phyloP scores from a whole-genome alignment of 92 coral and sea anemone species.

The Phymanthus crucifer region DNA sequence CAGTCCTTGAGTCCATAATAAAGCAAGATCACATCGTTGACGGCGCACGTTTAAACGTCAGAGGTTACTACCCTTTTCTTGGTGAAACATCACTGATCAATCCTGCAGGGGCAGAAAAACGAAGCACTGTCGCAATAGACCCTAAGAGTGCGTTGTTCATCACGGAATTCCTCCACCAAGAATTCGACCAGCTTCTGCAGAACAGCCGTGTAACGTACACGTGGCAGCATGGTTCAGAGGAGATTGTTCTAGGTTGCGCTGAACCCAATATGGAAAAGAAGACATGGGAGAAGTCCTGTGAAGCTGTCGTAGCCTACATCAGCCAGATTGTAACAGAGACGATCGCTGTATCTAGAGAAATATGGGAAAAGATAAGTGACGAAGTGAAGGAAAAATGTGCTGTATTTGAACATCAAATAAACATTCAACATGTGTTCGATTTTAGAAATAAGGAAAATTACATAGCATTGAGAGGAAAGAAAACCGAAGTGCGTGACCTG shows the following conservation, averaged over 20 bases:
- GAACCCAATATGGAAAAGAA: slow-evolving; percentile 24
- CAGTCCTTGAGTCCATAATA: slow-evolving; percentile 49
- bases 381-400: slow-evolving; percentile 7
- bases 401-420: slow-evolving; percentile 1
- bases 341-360: not conserved
- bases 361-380: slow-evolving; percentile 15
- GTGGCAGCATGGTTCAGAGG: slow-evolving; percentile 18
- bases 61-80: slow-evolving; percentile 51
- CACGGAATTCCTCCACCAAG: not conserved
- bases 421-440: not conserved
- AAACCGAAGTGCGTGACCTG: slow-evolving; percentile 24
- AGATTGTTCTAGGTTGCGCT: slow-evolving; percentile 1
- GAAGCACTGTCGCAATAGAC: not conserved
- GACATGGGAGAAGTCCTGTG: slow-evolving; percentile 25
- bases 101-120: slow-evolving; percentile 23
- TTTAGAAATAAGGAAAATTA: slow-evolving; percentile 1
- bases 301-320: slow-evolving; percentile 9
- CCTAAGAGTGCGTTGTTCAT: slow-evolving; percentile 11
- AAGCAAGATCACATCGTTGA: slow-evolving; percentile 39
- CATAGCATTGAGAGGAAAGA: slow-evolving; percentile 24
- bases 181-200: slow-evolving; percentile 22
- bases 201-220: not conserved
- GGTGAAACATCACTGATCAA: slow-evolving; percentile 20
- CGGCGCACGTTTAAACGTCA: slow-evolving; percentile 19
- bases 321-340: not conserved